phyloP scores from a whole-genome alignment of 2,888 invertebrate genomes.

The Marronus borbonicus region DNA sequence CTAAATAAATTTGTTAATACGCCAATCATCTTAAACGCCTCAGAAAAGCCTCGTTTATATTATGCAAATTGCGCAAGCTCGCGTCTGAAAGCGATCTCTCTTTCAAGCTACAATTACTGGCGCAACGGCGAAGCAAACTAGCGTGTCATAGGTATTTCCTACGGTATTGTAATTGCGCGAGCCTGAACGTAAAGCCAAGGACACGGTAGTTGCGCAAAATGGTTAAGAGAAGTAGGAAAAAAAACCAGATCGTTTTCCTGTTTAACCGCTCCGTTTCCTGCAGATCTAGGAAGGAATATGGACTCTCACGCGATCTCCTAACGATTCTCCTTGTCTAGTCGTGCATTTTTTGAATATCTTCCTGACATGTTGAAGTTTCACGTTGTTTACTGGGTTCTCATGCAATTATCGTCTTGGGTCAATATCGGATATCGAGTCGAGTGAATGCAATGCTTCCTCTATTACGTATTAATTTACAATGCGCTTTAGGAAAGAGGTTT shows the following conservation, averaged over 20 bases:
- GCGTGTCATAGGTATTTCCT: slow-evolving; percentile 19
- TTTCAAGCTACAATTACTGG: slow-evolving; percentile 31
- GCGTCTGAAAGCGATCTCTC: not conserved
- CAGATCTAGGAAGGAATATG: slow-evolving; percentile 15
- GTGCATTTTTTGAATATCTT: slow-evolving; percentile 26
- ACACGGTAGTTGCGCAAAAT: slow-evolving; percentile 14
- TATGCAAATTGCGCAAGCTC: not conserved
- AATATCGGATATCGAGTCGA: no score
- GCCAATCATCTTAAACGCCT: not conserved
- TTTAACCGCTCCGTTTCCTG: slow-evolving; percentile 3
- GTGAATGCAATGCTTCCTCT: slow-evolving; percentile 6
- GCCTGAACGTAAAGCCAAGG: slow-evolving; percentile 25
- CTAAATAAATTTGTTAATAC: not conserved
- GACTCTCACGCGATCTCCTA: not conserved
- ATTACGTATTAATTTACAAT: not conserved
- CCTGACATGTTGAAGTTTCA: not conserved
- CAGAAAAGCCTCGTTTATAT: not conserved
- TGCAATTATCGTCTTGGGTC: not conserved
- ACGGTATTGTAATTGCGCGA: slow-evolving; percentile 1
- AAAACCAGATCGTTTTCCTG: not conserved
- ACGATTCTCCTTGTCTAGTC: not conserved
- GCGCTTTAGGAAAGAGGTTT: not conserved
- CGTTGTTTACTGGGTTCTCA: not conserved
- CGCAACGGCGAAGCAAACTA: slow-evolving; percentile 6
- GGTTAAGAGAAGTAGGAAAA: not conserved